A percentile compares a stretch with the other conserved stretches of the same genome.
These are phyloP conservation scores for Luidia sarsii DNA, from an alignment of 53 echinoderm and acorn worm species.

Conservation along the genomic window DNA sequence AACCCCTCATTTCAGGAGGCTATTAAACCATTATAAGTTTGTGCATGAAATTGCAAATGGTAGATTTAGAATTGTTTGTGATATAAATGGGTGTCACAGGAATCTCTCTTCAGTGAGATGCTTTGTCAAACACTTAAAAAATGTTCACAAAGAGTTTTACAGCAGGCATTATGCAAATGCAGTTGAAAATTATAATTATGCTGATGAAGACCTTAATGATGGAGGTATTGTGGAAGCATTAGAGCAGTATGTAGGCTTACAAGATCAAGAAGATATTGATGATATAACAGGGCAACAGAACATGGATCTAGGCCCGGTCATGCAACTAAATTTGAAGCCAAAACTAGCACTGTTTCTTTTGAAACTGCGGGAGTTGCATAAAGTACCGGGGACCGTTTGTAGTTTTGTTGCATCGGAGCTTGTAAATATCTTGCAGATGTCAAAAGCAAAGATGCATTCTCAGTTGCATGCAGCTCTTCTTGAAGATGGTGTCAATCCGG, in stretches of 20 bases:
- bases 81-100: slow-evolving; percentile 23
- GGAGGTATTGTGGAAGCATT: background rate
- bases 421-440: slow-evolving; percentile 36
- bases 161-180: background rate
- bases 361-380: slow-evolving; percentile 51
- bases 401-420: slow-evolving; percentile 28
- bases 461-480: slow-evolving; percentile 25
- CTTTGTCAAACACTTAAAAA: slow-evolving; percentile 5
- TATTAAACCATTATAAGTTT: slow-evolving; percentile 33
- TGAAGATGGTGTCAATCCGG: slow-evolving; percentile 28
- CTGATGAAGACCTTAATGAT: background rate
- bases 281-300: slow-evolving; percentile 5
- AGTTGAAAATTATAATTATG: background rate
- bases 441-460: slow-evolving; percentile 18
- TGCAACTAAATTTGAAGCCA: slow-evolving; percentile 23
- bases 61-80: slow-evolving; percentile 26
- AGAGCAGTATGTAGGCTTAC: slow-evolving; percentile 15
- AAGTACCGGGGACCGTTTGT: slow-evolving; percentile 45
- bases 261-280: background rate
- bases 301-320: background rate
- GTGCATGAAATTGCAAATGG: slow-evolving; percentile 33
- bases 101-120: slow-evolving; percentile 25
- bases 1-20: slow-evolving; percentile 23
- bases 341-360: slow-evolving; percentile 45
- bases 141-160: slow-evolving; percentile 11